Percentiles rank a stretch among this genome's conserved stretches.
Conservation (phyloP, 2,797 vertebrate species). For the Spinus olivaceus region DNA sequence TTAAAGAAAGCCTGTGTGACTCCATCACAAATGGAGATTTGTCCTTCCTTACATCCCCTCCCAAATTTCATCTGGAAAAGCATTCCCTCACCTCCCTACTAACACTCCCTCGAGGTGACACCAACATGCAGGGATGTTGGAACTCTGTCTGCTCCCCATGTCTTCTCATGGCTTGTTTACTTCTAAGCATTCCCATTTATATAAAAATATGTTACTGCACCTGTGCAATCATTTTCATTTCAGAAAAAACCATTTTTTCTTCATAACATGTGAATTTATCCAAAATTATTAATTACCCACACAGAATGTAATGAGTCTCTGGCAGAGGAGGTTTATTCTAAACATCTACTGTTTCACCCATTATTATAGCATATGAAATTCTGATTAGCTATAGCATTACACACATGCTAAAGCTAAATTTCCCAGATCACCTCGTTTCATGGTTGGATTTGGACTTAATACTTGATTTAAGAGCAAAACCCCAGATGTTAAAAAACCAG, state of each 20-base stretch:
- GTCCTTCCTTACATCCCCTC: not conserved
- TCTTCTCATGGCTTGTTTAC: not conserved
- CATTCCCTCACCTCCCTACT: not conserved
- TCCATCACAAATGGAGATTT: not conserved
- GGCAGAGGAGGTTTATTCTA: not conserved
- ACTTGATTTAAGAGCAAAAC: slow-evolving; percentile 36
- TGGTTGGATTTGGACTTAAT: slow-evolving; percentile 47
- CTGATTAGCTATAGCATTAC: slow-evolving; percentile 46
- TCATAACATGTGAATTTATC: not conserved
- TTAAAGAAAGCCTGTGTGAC: not conserved
- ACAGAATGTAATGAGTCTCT: not conserved
- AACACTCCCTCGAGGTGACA: not conserved
- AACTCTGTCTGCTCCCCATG: not conserved
- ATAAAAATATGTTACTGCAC: not conserved
- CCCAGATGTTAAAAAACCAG: not conserved
- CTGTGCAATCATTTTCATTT: not conserved
- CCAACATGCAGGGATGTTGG: rapidly evolving
- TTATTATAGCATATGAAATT: slow-evolving; percentile 31
- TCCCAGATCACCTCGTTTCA: slow-evolving; percentile 54
- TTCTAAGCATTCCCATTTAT: not conserved
- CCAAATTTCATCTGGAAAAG: not conserved
- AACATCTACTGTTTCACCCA: slow-evolving; percentile 16
- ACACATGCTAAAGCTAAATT: slow-evolving; percentile 39
- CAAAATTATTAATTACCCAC: slow-evolving; percentile 2
- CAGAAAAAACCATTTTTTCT: not conserved